A percentile compares a stretch with the other conserved stretches of the same genome.
These are phyloP conservation scores for Anolis apletophallus DNA, from an alignment of 2,797 vertebrate species.

Conservation along the genomic window DNA sequence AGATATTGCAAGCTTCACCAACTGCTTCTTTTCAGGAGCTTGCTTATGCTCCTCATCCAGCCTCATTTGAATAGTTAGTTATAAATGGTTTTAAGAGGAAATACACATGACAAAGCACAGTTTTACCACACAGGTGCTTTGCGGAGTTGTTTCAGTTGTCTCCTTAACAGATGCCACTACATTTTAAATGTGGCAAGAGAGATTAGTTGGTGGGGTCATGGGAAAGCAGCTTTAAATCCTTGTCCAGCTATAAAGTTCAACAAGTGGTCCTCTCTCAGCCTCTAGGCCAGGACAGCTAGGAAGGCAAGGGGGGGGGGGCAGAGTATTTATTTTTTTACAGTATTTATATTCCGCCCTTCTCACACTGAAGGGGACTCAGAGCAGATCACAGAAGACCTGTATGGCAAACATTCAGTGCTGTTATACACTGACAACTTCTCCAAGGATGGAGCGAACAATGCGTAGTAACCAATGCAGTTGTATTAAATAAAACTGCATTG, in stretches of 20 bases:
- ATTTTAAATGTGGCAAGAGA: neutral
- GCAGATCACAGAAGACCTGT: too few species aligned
- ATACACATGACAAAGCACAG: rapidly evolving
- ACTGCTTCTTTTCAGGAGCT: neutral
- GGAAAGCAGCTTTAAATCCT: neutral
- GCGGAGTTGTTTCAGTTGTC: constrained; percentile 39
- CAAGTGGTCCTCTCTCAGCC: neutral
- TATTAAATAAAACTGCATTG: too few species aligned
- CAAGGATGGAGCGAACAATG: too few species aligned
- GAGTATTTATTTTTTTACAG: too few species aligned
- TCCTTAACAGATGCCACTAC: constrained; percentile 8
- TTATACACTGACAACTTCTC: too few species aligned
- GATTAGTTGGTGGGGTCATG: neutral
- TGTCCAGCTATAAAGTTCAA: neutral
- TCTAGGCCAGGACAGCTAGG: neutral
- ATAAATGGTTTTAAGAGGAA: neutral
- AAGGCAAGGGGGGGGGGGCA: too few species aligned
- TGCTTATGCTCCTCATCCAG: neutral
- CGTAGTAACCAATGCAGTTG: too few species aligned
- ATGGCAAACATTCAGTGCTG: too few species aligned
- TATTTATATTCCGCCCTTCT: too few species aligned
- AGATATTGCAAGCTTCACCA: neutral
- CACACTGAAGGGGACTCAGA: too few species aligned
- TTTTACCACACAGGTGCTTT: neutral
- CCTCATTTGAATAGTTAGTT: neutral